A percentile compares a stretch with the other conserved stretches of the same genome.
Evolutionary conservation across 2,888 invertebrate species (phyloP).

Genomic region (Falcaria lacertinaria): DNA sequence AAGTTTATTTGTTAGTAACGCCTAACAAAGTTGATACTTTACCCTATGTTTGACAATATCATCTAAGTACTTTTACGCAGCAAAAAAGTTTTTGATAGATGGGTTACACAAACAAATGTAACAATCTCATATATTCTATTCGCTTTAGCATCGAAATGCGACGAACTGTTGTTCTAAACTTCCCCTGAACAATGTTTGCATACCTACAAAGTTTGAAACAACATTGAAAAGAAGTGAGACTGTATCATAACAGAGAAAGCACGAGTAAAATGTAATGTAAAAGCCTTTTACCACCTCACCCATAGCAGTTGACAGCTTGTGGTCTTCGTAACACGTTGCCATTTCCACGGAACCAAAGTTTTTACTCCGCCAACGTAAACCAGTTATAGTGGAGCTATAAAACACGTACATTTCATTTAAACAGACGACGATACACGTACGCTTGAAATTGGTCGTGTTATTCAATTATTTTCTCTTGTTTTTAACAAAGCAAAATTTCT

Average conservation of each 20-base stretch:
- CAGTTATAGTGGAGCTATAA: conserved; percentile 4
- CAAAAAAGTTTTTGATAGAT: no score
- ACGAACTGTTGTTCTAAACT: conserved; percentile 23
- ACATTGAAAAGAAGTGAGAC: conserved; percentile 1
- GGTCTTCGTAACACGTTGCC: conserved; percentile 10
- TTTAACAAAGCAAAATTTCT: neutral
- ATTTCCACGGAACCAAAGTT: conserved; percentile 6
- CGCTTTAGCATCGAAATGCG: conserved; percentile 17
- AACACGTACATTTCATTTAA: conserved; percentile 2
- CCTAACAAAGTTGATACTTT: no score
- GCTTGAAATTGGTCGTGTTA: conserved; percentile 9
- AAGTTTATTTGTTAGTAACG: no score
- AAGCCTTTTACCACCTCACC: conserved; percentile 2
- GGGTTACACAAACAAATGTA: neutral
- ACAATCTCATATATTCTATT: conserved; percentile 12
- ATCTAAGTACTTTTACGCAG: no score
- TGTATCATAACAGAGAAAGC: conserved; percentile 18
- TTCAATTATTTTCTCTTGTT: conserved; percentile 9
- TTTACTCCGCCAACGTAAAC: conserved; percentile 5
- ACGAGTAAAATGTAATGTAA: conserved; percentile 11
- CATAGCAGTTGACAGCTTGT: conserved; percentile 12
- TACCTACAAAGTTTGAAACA: neutral
- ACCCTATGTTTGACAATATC: no score
- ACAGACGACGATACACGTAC: neutral
- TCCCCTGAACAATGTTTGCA: neutral